Evolutionary conservation across 2,113 vertebrate species (phyloP), one percentile per base, ranked within the genome.

Genomic region (Balaeniceps rex): DNA sequence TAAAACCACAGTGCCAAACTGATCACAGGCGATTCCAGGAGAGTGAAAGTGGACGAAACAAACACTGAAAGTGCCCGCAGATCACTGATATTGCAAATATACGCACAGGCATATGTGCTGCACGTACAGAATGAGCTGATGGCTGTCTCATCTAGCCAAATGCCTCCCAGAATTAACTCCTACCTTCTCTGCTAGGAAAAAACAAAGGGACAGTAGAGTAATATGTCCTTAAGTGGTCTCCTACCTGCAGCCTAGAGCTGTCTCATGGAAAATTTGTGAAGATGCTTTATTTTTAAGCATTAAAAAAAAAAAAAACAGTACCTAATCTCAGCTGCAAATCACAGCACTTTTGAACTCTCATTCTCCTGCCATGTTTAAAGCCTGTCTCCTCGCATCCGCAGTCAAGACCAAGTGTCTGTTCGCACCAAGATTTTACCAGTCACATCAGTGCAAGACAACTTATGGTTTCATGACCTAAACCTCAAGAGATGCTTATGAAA

Each of bases 81-180:
- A 49, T 54, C 25, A 28, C n/a, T 14, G 28, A 38, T 19, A 46
- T 2, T 16, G n/a, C 28, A 66, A 54, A 60, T 18, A 29, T 3
- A 15, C 3, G 5, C 25, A 23, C 7, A 29, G 77, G 19, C 34
- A 29, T 3, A 14, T 12, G 2, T 0, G 19, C 58, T 14, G 58
- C 3, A 16, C 14, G 0, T 3, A 21, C 44, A 68, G 63, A 77
- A 44, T 0, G 22, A 46, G 29, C 11, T 1, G 11, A 12, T 1
- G 25, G 21, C 60, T 58, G 66, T 36, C 28, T 58, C 36, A 4
- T 4, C 33, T 1, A 52, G 17, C 21, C 65, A 58, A 64, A 68
- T 2, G 17, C 21, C 58, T 61, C 72, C 78, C 65, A 25, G 13
- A 54, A 46, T 9, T 7, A 36, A 40, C 64, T 80, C 63, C 63